Conservation (phyloP, 1,140 invertebrate genomes). For the Drosophila nebulosa region DNA sequence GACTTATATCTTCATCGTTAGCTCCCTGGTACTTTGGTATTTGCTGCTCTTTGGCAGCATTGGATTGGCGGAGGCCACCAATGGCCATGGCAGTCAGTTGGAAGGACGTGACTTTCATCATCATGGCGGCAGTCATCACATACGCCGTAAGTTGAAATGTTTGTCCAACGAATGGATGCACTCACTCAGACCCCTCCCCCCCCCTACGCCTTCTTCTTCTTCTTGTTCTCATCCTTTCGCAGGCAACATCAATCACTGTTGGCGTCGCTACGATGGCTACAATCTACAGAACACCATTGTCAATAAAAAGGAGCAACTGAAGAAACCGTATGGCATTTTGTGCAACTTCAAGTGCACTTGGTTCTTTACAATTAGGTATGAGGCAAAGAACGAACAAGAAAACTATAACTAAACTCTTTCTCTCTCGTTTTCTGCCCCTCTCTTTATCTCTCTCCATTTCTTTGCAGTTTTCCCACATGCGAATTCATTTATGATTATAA, state of each 20-base stretch:
- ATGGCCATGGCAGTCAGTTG: constrained; percentile 70
- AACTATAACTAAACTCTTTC: neutral
- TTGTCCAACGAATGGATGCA: neutral
- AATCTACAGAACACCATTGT: constrained; percentile 75
- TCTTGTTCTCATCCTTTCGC: neutral
- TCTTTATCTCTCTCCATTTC: neutral
- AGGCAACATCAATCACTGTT: constrained; percentile 80
- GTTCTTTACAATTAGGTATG: constrained; percentile 77
- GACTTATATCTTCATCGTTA: constrained; percentile 73
- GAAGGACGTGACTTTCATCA: constrained; percentile 75
- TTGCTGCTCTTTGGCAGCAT: constrained; percentile 62
- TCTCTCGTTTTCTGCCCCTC: neutral
- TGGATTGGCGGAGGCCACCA: constrained; percentile 60
- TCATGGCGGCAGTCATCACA: constrained; percentile 74
- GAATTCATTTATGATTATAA: constrained; percentile 80
- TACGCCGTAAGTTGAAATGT: constrained; percentile 58
- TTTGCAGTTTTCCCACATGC: constrained; percentile 71
- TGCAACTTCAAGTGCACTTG: constrained; percentile 80
- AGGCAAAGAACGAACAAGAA: neutral
- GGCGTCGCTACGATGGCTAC: constrained; percentile 79
- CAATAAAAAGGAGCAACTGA: constrained; percentile 78
- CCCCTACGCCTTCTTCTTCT: neutral
- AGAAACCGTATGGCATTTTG: constrained; percentile 78
- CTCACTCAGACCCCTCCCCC: neutral
- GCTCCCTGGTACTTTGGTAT: constrained; percentile 72